Percentiles rank a stretch among this genome's conserved stretches.
Evolutionary conservation across 2,113 vertebrate genomes (phyloP).

Genomic region (Lycaon pictus): DNA sequence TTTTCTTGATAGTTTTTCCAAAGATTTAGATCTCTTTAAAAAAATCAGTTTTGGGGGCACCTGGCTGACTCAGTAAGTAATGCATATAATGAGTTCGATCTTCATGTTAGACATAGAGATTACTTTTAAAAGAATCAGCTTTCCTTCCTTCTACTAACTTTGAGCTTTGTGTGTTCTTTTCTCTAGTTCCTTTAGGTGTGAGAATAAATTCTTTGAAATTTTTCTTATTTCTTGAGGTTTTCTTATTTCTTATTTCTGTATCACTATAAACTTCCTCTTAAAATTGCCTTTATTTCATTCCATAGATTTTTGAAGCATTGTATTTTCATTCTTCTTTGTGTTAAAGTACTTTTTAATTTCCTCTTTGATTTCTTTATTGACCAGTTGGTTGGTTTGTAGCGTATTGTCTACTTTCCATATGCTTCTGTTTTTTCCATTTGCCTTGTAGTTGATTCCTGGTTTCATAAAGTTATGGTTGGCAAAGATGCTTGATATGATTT

Average conservation of each 20-base stretch:
- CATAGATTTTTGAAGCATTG: neutral
- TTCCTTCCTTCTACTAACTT: neutral
- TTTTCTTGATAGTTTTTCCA: neutral
- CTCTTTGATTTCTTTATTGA: neutral
- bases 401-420: neutral
- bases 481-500: neutral
- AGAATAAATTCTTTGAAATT: neutral
- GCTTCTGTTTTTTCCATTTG: neutral
- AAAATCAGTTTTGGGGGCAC: neutral
- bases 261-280: neutral
- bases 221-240: neutral
- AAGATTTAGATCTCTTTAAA: neutral
- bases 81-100: neutral
- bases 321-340: neutral
- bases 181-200: neutral
- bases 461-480: neutral
- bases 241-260: neutral
- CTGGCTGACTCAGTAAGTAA: neutral
- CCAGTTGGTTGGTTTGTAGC: neutral
- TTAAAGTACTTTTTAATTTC: neutral
- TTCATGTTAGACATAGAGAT: neutral
- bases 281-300: neutral
- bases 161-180: neutral
- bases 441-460: neutral
- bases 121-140: neutral